Base-by-base conservation (phyloP, 1,140 invertebrate genomes). In the Anagrus nilaparvatae region DNA sequence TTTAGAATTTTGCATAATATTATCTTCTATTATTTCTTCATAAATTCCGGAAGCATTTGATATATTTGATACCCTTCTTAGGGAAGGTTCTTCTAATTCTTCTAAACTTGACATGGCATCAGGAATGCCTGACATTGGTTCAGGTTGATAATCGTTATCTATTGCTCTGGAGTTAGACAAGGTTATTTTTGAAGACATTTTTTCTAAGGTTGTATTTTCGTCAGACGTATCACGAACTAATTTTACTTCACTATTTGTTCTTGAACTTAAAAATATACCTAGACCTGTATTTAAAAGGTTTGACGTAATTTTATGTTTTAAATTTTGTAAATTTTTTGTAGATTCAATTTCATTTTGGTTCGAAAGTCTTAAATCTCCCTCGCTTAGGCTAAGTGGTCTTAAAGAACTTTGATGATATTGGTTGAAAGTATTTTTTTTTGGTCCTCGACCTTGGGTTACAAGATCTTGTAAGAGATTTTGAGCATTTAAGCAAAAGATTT, bases 1-100 rank as follows among this genome's bases (percentile, higher is more conserved):
- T 2, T 44, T 46, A 14, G 31, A 39, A 27, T 47, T 45, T 21
- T 21, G n/a, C 2, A 41, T 45, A 3, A 53, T 27, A 3, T 21
- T 28, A n/a, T 61, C 46, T 9, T 69, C 60, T n/a, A 58, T 33
- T 25, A 73, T 71, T 51, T 72, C 71, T 46, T 73, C 69, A 43
- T 74, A 74, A 45, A 75, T 69, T 4, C 71, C 73, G 1, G 73
- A 75, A 14, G 68, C 60, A 13, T 70, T 46, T 0, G 73, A 75
- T 16, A 69, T 57, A 8, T 63, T 63, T 0, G 71, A 75, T 43
- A 67, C 53, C 5, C 66, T 53, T 27, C 65, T 58, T 4, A 61
- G 52, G 1, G 61, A 59, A 0, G 48, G 46, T 35, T 47, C 44
- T 12, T 50, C 47, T 6, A 54, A 39, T 16, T 59, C 53, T 20